Evolutionary conservation across 2,888 invertebrate species (phyloP), one percentile per base, ranked within the genome.

Genomic region (Andrena minutula): DNA sequence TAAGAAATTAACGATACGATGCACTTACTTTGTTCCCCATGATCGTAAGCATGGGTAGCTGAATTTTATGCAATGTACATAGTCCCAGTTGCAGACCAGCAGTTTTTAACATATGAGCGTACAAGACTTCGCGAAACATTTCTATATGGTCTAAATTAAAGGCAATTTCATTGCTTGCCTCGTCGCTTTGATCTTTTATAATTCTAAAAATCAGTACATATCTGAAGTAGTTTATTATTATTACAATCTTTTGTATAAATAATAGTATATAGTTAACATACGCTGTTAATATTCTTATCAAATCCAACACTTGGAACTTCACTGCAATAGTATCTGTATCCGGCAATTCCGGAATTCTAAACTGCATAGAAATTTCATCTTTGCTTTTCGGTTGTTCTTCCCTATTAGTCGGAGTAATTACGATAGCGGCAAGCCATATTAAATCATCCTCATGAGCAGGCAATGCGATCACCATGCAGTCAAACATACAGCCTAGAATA

Each of bases 401-500:
- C 12, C 75, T 61, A 4, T 82, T 81, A 4, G 12, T 75, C n/a
- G 89, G 85, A 79, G 73, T 85, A 12, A 93, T 73, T 41, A 90
- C 41, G 61, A 93, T 91, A 1, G 91, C 88, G 4, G 92, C 20
- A 5, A 94, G 80, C 94, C 94, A 94, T 53, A 85, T 84, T 0
- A 94, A 89, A 79, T 93, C 94, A 30, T 91, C 89, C 8, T 91
- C 86, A 5, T 76, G 88, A 2, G 88, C 83, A 4, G 90, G 79
- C 47, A 93, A 58, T 6, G 87, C 53, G 30, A 91, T 83, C 35
- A 93, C 82, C 35, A 87, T 86, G 41, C 94, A 93, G 75, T 94
- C 94, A 80, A 94, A 94, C 90, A 93, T 91, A 28, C 85, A 89
- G 30, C 80, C 69, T 35, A 94, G 76, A 5, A 88, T 86, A n/a